These are phyloP conservation scores for Agrochola lota DNA, from an alignment of 2,888 invertebrate species.

Conservation along the genomic window DNA sequence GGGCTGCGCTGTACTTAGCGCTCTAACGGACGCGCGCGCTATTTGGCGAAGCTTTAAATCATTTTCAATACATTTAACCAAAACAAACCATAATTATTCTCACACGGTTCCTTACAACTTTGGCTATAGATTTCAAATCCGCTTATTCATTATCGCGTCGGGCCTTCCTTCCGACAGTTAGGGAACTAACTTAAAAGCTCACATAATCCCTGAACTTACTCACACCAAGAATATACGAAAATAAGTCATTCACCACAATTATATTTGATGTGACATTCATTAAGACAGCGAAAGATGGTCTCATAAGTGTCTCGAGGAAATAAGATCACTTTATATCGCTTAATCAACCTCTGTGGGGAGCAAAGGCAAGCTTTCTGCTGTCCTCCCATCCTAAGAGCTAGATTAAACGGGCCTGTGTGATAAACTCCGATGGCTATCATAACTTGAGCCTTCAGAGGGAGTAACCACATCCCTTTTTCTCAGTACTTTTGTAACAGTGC, in stretches of 20 bases:
- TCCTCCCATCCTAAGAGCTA: constrained; percentile 84
- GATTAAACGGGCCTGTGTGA: constrained; percentile 87
- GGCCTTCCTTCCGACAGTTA: constrained; percentile 55
- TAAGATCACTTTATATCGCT: constrained; percentile 82
- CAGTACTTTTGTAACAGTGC: constrained; percentile 15
- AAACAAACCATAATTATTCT: constrained; percentile 55
- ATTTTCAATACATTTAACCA: constrained; percentile 51
- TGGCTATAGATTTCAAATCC: constrained; percentile 62
- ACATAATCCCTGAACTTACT: constrained; percentile 34
- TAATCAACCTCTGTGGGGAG: constrained; percentile 81
- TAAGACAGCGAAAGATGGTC: constrained; percentile 73
- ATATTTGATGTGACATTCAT: constrained; percentile 76
- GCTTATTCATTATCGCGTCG: constrained; percentile 64
- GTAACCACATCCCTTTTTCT: constrained; percentile 38
- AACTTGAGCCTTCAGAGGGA: constrained; percentile 67
- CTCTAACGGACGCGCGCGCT: too few species aligned
- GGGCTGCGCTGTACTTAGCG: too few species aligned
- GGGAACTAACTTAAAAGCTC: constrained; percentile 55
- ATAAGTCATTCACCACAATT: constrained; percentile 70
- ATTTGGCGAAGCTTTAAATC: constrained; percentile 29
- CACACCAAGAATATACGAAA: constrained; percentile 58
- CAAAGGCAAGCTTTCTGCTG: constrained; percentile 79
- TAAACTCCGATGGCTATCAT: constrained; percentile 80
- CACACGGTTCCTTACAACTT: constrained; percentile 55
- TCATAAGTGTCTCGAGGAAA: constrained; percentile 79